Base-by-base conservation (phyloP, 2,797 vertebrate species). In the Syndactyla subalaris region DNA sequence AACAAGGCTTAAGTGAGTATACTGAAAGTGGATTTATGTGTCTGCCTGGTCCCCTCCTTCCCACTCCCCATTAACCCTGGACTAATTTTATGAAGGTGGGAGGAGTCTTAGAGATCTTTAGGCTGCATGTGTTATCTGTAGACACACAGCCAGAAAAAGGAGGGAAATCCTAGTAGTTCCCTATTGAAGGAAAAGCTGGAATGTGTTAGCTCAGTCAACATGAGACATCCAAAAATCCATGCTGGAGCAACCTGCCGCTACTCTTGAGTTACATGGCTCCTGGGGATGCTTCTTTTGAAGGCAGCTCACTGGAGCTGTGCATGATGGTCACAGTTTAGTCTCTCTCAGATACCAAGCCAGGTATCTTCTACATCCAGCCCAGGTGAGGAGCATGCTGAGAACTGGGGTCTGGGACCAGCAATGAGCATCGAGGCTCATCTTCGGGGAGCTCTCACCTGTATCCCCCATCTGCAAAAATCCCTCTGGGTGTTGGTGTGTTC, bases 331-430 rank as follows among this genome's bases (percentile, higher is more conserved):
- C 6, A 4, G 20, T 57, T 87, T 55, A 45, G 26, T 71, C 24
- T 62, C 9, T 3, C 39, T 68, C 8, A 10, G 54, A 14, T 32
- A 22, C 32, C 0, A 2, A 43, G 52, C 10, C 18, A 39, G 39
- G 13, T 61, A 2, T 26, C 20, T 38, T 73, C 26, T 36, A 11
- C 11, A 14, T 46, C 32, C 43, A 52, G 27, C 49, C 22, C 11
- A 19, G 32, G 26, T 86, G 62, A 63, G 45, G 30, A 52, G 32
- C 0, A 0, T 0, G 0, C 27, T 0, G 1, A 70, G 38, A 74
- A 5, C 4, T 26, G 0, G 26, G 54, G 2, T 65, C 66, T 65
- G 38, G 38, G 54, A 11, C 81, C 58, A 55, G 55, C 8, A 12
- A 0, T 27, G 52, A 58, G 20, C 39, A 66, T 39, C 22, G 23